phyloP scores from a whole-genome alignment of 1,140 invertebrate species.

The Sarcophaga bullata region DNA sequence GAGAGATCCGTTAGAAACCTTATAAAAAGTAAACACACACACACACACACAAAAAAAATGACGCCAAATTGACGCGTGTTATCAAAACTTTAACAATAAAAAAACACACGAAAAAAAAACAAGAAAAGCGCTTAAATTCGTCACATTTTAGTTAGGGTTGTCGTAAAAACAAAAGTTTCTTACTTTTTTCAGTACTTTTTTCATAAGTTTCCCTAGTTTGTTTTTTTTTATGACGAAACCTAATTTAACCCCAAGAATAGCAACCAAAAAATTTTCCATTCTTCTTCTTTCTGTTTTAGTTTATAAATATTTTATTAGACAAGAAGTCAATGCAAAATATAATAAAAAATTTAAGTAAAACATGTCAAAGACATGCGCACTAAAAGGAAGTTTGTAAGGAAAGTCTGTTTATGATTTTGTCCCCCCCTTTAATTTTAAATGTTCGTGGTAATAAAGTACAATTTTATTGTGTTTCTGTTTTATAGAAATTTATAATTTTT shows the following conservation, averaged over 20 bases:
- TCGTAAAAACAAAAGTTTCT: not conserved
- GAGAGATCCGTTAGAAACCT: constrained; percentile 33
- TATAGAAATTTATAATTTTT: too few species aligned
- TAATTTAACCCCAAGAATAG: not conserved
- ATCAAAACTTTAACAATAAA: not conserved
- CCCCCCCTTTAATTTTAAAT: too few species aligned
- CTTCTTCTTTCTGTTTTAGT: not conserved
- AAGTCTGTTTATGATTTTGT: too few species aligned
- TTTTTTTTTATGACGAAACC: too few species aligned
- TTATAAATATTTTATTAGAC: constrained; percentile 20
- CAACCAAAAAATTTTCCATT: too few species aligned
- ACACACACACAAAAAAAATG: not conserved
- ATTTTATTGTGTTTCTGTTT: too few species aligned
- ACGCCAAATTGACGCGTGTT: constrained; percentile 30
- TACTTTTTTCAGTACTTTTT: not conserved
- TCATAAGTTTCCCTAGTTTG: too few species aligned
- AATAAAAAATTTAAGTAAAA: too few species aligned
- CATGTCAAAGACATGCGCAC: constrained; percentile 9
- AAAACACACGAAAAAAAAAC: not conserved
- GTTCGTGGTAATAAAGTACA: too few species aligned
- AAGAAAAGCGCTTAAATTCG: too few species aligned
- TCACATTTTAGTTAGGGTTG: not conserved
- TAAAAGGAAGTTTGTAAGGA: not conserved
- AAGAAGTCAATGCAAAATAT: not conserved
- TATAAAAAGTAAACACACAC: constrained; percentile 13